phyloP scores from a whole-genome alignment of 2,797 vertebrate genomes.

The Pygocentrus nattereri region DNA sequence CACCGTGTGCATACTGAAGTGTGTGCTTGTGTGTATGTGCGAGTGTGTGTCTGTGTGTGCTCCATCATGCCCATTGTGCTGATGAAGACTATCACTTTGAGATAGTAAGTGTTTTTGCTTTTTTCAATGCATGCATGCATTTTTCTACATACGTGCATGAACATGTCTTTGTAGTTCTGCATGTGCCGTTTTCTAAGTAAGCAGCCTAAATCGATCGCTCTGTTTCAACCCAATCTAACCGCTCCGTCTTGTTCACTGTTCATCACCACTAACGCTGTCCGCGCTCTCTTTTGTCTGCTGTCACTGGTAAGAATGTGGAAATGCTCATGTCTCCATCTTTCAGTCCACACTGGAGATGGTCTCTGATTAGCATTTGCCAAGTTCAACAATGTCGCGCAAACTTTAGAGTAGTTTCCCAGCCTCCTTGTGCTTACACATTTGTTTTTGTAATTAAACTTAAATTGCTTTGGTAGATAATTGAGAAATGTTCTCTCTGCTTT shows the following conservation, averaged over 20 bases:
- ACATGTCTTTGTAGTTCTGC: neutral
- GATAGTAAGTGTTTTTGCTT: neutral
- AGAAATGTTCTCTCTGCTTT: neutral
- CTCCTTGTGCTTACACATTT: conserved; percentile 12
- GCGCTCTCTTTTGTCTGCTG: conserved; percentile 35
- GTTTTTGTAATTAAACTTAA: neutral
- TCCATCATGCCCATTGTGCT: neutral
- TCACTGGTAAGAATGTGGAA: conserved; percentile 40
- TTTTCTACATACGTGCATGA: neutral
- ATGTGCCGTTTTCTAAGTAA: neutral
- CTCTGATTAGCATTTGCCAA: conserved; percentile 61
- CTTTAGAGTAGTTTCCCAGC: conserved; percentile 23
- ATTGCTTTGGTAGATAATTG: neutral
- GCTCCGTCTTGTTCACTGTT: conserved; percentile 13
- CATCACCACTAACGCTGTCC: conserved; percentile 23
- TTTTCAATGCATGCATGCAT: neutral
- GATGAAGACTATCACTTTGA: neutral
- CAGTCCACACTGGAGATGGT: conserved; percentile 50
- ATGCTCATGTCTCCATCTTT: conserved; percentile 49
- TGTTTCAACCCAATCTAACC: conserved; percentile 1
- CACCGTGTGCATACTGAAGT: conserved; percentile 22
- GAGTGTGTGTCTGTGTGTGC: conserved; percentile 7
- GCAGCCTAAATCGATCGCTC: neutral
- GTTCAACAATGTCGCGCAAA: conserved; percentile 36
- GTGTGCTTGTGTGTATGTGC: conserved; percentile 4